A percentile compares a stretch with the other conserved stretches of the same genome.
Evolutionary conservation across 1,140 invertebrate genomes (phyloP).

Genomic region (Drosophila kanapiae): DNA sequence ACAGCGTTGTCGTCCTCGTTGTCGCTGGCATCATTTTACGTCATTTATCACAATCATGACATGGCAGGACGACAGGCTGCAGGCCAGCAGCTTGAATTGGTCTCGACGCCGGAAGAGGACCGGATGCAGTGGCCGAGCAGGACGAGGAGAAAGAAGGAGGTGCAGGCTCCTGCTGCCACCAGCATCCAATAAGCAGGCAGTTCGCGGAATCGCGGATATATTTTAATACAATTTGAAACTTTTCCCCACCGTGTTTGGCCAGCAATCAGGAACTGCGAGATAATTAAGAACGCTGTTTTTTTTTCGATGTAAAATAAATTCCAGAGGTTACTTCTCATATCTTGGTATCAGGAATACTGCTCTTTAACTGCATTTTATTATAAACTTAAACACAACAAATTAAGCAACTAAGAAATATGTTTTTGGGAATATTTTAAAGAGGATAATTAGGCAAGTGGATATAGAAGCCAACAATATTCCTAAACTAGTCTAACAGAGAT

Average conservation of each 20-base stretch:
- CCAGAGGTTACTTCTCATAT: not conserved
- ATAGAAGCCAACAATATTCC: no score
- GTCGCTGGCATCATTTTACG: constrained; percentile 81
- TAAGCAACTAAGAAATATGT: not conserved
- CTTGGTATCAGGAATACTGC: no score
- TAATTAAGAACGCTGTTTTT: constrained; percentile 41
- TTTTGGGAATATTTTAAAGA: not conserved
- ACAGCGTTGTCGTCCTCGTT: constrained; percentile 61
- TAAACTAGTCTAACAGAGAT: not conserved
- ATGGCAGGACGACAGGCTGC: constrained; percentile 66
- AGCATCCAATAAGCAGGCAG: constrained; percentile 28
- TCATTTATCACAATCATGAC: constrained; percentile 84
- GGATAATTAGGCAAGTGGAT: not conserved
- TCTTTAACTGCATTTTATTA: constrained; percentile 1
- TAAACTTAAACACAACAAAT: not conserved
- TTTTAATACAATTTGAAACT: constrained; percentile 66
- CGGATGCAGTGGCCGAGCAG: constrained; percentile 11
- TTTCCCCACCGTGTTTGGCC: constrained; percentile 36
- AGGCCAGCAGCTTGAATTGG: constrained; percentile 36
- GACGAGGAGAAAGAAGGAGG: not conserved
- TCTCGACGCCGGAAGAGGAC: constrained; percentile 32
- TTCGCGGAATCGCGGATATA: constrained; percentile 43
- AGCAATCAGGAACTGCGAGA: constrained; percentile 58
- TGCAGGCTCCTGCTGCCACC: not conserved
- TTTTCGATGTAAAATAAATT: constrained; percentile 31